Evolutionary conservation across 2,113 vertebrate genomes (phyloP).

Genomic region (Pseudopipra pipra): DNA sequence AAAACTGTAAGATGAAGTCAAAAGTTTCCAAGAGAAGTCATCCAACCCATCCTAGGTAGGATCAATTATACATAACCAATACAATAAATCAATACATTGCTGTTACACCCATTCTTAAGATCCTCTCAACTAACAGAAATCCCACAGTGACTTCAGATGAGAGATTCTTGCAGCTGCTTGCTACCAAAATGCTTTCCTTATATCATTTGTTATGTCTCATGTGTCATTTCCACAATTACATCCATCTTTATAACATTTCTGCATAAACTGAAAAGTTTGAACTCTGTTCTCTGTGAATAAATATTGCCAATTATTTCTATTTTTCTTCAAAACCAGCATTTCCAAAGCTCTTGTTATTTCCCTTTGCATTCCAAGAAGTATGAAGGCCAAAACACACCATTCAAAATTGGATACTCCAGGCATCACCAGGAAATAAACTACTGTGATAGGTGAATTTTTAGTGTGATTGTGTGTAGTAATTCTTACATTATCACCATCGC

Average conservation of each 20-base stretch:
- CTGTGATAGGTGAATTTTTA: not conserved
- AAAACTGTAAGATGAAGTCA: not conserved
- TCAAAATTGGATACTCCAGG: not conserved
- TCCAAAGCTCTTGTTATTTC: not conserved
- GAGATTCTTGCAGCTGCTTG: not conserved
- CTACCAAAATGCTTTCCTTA: not conserved
- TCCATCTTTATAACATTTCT: not conserved
- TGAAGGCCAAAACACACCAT: not conserved
- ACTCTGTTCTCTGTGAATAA: not conserved
- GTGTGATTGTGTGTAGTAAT: not conserved
- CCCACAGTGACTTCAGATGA: not conserved
- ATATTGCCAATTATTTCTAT: not conserved
- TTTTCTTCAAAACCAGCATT: not conserved
- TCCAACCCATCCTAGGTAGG: not conserved
- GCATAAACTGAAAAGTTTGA: not conserved
- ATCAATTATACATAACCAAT: not conserved
- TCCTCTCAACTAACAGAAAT: not conserved
- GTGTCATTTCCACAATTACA: not conserved
- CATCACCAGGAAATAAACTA: not conserved
- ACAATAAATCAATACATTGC: not conserved
- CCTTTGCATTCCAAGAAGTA: not conserved
- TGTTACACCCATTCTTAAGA: not conserved
- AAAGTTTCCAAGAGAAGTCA: not conserved
- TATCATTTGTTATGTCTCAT: not conserved
- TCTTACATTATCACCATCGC: not conserved